Percentiles rank a stretch among this genome's conserved stretches.
These are phyloP conservation scores for Lepilemur ruficaudatus DNA, from an alignment of 2,797 vertebrate genomes.

Conservation along the genomic window DNA sequence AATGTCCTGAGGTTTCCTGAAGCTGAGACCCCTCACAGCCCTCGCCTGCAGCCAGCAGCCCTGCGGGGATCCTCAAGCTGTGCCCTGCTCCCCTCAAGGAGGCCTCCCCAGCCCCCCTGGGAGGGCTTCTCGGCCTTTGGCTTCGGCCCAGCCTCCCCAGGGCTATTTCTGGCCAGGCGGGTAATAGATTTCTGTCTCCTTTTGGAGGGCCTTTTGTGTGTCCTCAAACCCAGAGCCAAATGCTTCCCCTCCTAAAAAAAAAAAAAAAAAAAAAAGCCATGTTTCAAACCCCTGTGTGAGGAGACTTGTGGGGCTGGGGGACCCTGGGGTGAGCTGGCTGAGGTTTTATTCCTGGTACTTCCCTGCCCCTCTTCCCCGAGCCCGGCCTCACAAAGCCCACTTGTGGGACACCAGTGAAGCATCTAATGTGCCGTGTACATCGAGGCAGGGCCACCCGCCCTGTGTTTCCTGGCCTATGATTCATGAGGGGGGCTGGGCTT, in stretches of 20 bases:
- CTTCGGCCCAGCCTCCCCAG: constrained; percentile 22
- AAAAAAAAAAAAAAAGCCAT: neutral
- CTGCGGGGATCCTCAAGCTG: neutral
- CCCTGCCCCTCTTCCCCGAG: constrained; percentile 5
- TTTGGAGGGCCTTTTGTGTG: constrained; percentile 71
- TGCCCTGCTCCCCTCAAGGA: neutral
- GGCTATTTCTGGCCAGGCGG: constrained; percentile 54
- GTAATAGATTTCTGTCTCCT: constrained; percentile 72
- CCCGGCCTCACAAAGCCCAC: constrained; percentile 50
- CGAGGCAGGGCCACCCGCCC: neutral
- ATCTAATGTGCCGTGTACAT: constrained; percentile 50
- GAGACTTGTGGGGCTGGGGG: constrained; percentile 23
- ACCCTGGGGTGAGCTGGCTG: constrained; percentile 20
- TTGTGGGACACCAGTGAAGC: constrained; percentile 68
- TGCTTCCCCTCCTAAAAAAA: neutral
- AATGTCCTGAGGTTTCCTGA: neutral
- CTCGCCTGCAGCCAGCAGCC: neutral
- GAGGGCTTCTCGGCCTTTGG: constrained; percentile 32
- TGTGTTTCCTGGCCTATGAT: constrained; percentile 66
- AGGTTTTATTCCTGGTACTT: constrained; percentile 44
- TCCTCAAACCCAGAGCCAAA: constrained; percentile 66
- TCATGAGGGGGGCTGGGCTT: constrained; percentile 38
- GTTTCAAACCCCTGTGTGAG: constrained; percentile 41
- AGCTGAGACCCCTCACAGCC: neutral
- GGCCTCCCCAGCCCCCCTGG: neutral